Conservation (phyloP, 2,888 invertebrate genomes). For the Pachydiplax longipennis region DNA sequence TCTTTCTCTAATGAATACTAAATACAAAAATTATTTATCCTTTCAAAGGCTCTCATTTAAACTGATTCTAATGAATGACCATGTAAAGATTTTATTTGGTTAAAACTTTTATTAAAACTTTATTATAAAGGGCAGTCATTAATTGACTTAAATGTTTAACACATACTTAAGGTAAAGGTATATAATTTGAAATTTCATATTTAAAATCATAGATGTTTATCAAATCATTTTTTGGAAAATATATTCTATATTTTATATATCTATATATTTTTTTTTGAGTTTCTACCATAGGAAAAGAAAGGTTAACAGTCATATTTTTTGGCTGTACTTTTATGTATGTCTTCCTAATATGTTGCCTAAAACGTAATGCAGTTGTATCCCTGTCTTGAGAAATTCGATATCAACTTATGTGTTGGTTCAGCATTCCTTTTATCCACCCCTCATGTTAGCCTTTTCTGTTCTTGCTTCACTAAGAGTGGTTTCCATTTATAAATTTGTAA, state of each 20-base stretch:
- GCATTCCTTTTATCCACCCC: background rate
- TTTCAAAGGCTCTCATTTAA: too few species aligned
- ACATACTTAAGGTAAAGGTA: background rate
- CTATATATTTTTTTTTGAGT: slow-evolving; percentile 7
- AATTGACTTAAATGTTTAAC: background rate
- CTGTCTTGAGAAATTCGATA: background rate
- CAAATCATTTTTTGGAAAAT: background rate
- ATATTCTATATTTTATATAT: background rate
- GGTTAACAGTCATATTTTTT: background rate
- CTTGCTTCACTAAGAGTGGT: background rate
- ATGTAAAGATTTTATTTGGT: background rate
- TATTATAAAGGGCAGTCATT: background rate
- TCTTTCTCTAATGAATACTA: too few species aligned
- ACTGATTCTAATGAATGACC: background rate
- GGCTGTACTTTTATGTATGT: background rate
- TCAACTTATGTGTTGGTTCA: background rate
- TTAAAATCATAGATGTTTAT: background rate
- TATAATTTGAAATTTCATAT: background rate
- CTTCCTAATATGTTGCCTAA: background rate
- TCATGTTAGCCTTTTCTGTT: background rate
- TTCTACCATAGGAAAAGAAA: background rate
- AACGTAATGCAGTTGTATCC: background rate
- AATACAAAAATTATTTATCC: too few species aligned
- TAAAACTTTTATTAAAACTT: background rate
- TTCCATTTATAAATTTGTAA: slow-evolving; percentile 6